A percentile compares a stretch with the other conserved stretches of the same genome.
Conservation (phyloP, 2,113 vertebrate species). For the Pheucticus melanocephalus region DNA sequence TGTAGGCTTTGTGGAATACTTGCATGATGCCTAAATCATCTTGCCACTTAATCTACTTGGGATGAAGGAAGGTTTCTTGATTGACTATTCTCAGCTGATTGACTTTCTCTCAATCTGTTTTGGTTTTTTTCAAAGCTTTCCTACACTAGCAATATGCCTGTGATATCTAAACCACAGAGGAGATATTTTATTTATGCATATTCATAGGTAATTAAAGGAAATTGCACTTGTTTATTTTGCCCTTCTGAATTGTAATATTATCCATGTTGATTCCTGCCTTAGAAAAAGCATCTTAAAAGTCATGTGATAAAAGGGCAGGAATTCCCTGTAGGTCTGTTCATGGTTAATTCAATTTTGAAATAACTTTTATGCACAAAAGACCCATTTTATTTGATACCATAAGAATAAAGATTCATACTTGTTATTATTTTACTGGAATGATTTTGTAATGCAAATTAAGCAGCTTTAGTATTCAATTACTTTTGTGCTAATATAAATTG, state of each 20-base stretch:
- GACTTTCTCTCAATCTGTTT: background rate
- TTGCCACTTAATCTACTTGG: background rate
- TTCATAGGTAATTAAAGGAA: slow-evolving; percentile 62
- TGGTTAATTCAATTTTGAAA: slow-evolving; percentile 57
- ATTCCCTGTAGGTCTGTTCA: slow-evolving; percentile 39
- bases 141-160: background rate
- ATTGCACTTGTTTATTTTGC: slow-evolving; percentile 52
- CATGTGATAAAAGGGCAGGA: slow-evolving; percentile 7
- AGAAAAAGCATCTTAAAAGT: slow-evolving; percentile 41
- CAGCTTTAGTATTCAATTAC: slow-evolving; percentile 49
- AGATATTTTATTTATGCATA: slow-evolving; percentile 50
- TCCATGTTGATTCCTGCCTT: slow-evolving; percentile 23
- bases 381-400: slow-evolving; percentile 21
- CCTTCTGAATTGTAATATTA: slow-evolving; percentile 45
- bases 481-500: slow-evolving; percentile 53
- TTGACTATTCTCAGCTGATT: background rate
- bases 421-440: slow-evolving; percentile 38
- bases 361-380: slow-evolving; percentile 36
- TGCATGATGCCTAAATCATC: background rate
- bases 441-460: slow-evolving; percentile 59
- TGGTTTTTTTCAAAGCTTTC: background rate
- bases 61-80: background rate
- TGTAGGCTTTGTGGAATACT: background rate
- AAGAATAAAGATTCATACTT: slow-evolving; percentile 44
- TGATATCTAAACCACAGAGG: slow-evolving; percentile 31